Base-by-base conservation (phyloP, 1,140 invertebrate genomes). In the Drosophila santomea region DNA sequence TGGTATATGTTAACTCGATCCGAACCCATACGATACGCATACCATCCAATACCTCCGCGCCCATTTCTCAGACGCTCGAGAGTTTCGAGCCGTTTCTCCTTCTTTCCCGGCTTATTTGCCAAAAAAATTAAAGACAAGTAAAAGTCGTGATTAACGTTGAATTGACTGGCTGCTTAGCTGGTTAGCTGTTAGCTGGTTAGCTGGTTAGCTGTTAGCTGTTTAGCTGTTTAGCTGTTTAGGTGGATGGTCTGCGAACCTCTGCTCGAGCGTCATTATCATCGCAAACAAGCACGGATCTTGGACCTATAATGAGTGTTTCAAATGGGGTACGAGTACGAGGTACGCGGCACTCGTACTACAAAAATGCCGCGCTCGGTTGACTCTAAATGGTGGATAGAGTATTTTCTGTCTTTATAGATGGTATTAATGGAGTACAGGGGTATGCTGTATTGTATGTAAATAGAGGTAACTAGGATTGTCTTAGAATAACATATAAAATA, bases 71-170 rank as follows among this genome's bases (percentile, higher is more conserved):
- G 56, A 36, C 61, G 56, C 74, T 73, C 71, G 45, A 63, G 39
- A 60, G 47, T 62, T 57, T 77, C 52, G 38, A 71, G 51, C 45
- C 67, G 67, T 67, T 79, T 63, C 67, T 54, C 76, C 59, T 66
- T 59, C 61, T 41, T 75, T 38, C 51, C 39, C 38, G 41, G 78
- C 36, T 68, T 91, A 85, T 91, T 91, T 91, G 88, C 89, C 83
- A 84, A 91, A 91, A 88, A 85, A 91, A 91, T 91, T 91, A 89
- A 91, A 89, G 80, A 82, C 89, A 89, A 89, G 89, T 90, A 90
- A 90, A 90, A 90, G 86, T 90, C 85, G 85, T 90, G 85, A 86
- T 90, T 90, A 90, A 82, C 84, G 85, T 84, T 83, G 83, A 77
- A 88, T 88, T 84, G 80, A 71, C 84, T 72, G 62, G 7, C n/a